A percentile compares a stretch with the other conserved stretches of the same genome.
Conservation (phyloP, 92 coral and sea anemone species). For the Zoanthus sociatus region DNA sequence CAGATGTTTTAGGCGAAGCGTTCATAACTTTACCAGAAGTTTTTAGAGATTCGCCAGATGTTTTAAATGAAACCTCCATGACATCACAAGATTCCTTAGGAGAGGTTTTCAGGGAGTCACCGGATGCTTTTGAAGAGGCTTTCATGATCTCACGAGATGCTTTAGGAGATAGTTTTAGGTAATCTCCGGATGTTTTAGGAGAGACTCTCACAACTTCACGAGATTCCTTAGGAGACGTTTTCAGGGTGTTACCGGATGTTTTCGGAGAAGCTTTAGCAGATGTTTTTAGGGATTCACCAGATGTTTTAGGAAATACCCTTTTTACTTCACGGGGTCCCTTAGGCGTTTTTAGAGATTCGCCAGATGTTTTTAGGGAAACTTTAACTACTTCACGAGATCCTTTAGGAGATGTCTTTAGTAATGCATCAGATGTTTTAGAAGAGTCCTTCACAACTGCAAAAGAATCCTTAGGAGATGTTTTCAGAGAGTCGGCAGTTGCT, state of each 20-base stretch:
- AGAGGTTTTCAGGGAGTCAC: neutral
- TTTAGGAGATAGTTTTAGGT: neutral
- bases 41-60: neutral
- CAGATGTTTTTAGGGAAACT: constrained; percentile 1
- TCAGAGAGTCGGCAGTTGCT: constrained; percentile 17
- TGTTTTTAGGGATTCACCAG: constrained; percentile 1
- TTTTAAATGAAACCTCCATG: neutral
- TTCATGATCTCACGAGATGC: neutral
- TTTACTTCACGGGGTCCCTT: too few relatives aligned
- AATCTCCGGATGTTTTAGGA: neutral
- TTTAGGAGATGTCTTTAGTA: constrained; percentile 34
- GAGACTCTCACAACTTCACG: constrained; percentile 20
- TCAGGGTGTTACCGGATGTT: neutral
- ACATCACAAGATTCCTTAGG: neutral
- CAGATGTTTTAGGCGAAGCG: constrained; percentile 32
- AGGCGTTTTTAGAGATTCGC: neutral
- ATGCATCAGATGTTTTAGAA: neutral
- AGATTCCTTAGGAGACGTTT: constrained; percentile 23
- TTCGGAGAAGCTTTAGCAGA: constrained; percentile 38
- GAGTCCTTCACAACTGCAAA: too few relatives aligned
- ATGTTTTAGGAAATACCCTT: too few relatives aligned
- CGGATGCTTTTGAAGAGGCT: neutral
- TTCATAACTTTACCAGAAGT: neutral
- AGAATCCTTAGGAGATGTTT: neutral
- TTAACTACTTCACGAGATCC: constrained; percentile 24